These are phyloP conservation scores for Urosaurus nigricauda DNA, from an alignment of 2,797 vertebrate species.

Conservation along the genomic window DNA sequence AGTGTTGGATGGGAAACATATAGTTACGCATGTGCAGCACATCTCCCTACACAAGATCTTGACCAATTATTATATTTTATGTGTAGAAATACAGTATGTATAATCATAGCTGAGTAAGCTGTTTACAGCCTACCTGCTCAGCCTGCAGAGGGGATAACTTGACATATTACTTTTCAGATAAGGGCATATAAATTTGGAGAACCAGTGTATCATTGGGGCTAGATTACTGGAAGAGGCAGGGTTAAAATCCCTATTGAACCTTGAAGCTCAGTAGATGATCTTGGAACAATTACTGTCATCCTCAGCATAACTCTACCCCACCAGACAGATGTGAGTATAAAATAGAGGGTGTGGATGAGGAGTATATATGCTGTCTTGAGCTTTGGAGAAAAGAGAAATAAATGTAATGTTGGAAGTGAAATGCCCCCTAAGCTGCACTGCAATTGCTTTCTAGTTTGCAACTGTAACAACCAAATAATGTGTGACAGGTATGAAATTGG, in stretches of 20 bases:
- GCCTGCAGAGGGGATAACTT: too few relatives aligned
- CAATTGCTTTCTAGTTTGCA: background rate
- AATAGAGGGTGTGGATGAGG: background rate
- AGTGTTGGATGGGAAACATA: too few relatives aligned
- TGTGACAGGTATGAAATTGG: background rate
- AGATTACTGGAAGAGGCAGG: background rate
- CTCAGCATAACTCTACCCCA: background rate
- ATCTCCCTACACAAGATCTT: too few relatives aligned
- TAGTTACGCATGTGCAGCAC: too few relatives aligned
- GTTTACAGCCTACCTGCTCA: too few relatives aligned
- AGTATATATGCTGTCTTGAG: background rate
- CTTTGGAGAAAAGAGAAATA: background rate
- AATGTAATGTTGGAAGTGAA: background rate
- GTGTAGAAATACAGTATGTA: too few relatives aligned
- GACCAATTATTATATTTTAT: too few relatives aligned
- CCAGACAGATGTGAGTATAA: background rate
- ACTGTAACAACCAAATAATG: background rate
- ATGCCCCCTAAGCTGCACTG: background rate
- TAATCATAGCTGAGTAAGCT: too few relatives aligned
- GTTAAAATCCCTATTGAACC: background rate
- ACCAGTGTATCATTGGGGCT: background rate
- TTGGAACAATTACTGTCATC: background rate
- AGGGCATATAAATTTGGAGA: background rate
- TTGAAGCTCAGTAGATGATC: background rate
- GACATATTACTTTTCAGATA: background rate